Conservation (phyloP, 1,140 invertebrate genomes). For the Gonatopus flavifemur region DNA sequence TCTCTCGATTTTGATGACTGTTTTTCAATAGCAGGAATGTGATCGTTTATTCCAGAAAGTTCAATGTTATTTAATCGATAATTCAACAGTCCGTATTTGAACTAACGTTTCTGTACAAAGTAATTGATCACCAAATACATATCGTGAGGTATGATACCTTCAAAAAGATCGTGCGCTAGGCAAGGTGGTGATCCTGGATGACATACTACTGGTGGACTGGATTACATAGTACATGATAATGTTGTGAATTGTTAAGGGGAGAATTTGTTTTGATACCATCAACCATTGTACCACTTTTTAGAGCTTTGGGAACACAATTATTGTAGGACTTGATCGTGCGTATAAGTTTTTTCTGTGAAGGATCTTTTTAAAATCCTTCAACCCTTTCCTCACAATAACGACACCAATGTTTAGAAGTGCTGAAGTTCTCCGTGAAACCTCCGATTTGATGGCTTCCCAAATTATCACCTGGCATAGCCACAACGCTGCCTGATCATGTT, state of each 20-base stretch:
- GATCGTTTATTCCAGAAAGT: background rate
- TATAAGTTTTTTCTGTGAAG: background rate
- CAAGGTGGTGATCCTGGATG: conserved; percentile 17
- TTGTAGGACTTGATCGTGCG: background rate
- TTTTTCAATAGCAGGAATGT: conserved; percentile 12
- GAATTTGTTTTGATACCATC: conserved; percentile 17
- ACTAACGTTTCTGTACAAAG: conserved; percentile 11
- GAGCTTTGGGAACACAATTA: background rate
- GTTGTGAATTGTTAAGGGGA: conserved; percentile 3
- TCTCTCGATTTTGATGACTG: conserved; percentile 4
- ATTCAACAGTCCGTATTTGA: conserved; percentile 10
- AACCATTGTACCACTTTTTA: background rate
- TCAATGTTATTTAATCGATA: conserved; percentile 4
- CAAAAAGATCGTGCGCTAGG: conserved; percentile 15
- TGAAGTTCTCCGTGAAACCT: conserved; percentile 15
- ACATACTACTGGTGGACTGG: no score
- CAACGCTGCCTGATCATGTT: background rate
- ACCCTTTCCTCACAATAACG: conserved; percentile 3
- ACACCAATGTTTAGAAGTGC: background rate
- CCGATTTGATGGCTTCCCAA: conserved; percentile 18
- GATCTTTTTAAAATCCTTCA: background rate
- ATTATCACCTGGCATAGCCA: conserved; percentile 8
- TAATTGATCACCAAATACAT: conserved; percentile 14
- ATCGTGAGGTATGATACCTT: conserved; percentile 16
- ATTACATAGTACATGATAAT: conserved; percentile 20